Evolutionary conservation across 2,113 vertebrate species (phyloP).

Genomic region (Silurus asotus): DNA sequence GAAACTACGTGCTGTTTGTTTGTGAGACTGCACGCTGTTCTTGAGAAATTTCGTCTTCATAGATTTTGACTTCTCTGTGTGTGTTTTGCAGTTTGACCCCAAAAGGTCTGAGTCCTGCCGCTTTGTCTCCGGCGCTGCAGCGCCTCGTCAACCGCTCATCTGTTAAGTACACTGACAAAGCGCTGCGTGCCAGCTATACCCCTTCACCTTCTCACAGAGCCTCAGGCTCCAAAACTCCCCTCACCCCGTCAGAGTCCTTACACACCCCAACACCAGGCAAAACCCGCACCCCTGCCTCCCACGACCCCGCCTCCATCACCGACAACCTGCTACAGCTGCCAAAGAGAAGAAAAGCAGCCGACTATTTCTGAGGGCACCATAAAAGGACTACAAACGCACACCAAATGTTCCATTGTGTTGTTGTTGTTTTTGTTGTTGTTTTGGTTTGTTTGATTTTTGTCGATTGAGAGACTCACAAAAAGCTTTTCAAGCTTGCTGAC

Average conservation of each 20-base stretch:
- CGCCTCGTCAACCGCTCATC: conserved; percentile 90
- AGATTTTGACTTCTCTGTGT: not conserved
- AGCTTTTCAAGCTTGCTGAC: not conserved
- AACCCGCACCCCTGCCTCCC: conserved; percentile 79
- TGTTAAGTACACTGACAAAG: conserved; percentile 96
- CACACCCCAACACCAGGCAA: conserved; percentile 78
- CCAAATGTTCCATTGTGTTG: not conserved
- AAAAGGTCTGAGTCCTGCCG: conserved; percentile 88
- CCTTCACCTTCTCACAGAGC: conserved; percentile 85
- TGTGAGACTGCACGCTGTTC: too few species aligned
- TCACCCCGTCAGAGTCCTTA: conserved; percentile 71
- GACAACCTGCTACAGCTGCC: conserved; percentile 96
- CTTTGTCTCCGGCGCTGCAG: conserved; percentile 91
- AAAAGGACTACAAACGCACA: not conserved
- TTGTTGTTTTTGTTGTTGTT: not conserved
- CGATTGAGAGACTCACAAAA: not conserved
- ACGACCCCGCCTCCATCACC: conserved; percentile 91
- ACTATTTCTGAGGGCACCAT: conserved; percentile 76
- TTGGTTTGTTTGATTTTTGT: not conserved
- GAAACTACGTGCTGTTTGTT: too few species aligned
- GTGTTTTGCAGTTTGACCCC: conserved; percentile 84
- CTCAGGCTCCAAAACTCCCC: conserved; percentile 80
- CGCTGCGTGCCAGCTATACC: conserved; percentile 93
- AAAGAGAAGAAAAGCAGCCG: conserved; percentile 84
- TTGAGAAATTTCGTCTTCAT: not conserved